phyloP scores from a whole-genome alignment of 2,888 invertebrate genomes.

The Geophilus truncorum region DNA sequence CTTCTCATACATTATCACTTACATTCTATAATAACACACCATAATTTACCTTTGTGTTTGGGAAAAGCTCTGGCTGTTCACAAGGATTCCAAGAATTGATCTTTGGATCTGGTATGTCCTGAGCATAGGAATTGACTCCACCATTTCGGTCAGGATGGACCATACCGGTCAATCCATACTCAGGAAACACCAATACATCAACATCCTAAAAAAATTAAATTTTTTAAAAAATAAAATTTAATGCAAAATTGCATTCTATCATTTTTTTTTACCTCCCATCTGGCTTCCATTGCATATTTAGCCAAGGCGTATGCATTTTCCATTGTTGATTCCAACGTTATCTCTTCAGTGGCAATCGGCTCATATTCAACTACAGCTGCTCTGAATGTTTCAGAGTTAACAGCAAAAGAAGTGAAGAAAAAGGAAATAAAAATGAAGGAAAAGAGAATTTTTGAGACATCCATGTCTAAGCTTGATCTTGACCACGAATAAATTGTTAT shows the following conservation, averaged over 20 bases:
- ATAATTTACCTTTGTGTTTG: slow-evolving; percentile 2
- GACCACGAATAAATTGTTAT: background rate
- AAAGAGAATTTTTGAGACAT: background rate
- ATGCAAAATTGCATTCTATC: background rate
- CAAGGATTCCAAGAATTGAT: background rate
- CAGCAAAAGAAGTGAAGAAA: background rate
- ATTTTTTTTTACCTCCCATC: background rate
- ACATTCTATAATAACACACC: too few relatives aligned
- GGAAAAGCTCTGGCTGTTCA: background rate
- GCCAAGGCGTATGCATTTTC: background rate
- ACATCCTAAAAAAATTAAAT: background rate
- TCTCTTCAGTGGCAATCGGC: background rate
- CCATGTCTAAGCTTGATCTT: too few relatives aligned
- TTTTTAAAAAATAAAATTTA: background rate
- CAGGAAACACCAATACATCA: background rate
- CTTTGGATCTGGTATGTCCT: slow-evolving; percentile 10
- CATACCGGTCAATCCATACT: background rate
- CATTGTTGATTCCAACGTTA: background rate
- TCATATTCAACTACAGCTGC: background rate
- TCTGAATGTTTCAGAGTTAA: background rate
- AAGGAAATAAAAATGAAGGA: background rate
- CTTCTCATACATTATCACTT: too few relatives aligned
- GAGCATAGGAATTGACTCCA: background rate
- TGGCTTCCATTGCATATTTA: background rate
- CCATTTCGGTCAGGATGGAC: background rate